These are phyloP conservation scores for Serrognathus titanus DNA, from an alignment of 2,888 invertebrate species.

Conservation along the genomic window DNA sequence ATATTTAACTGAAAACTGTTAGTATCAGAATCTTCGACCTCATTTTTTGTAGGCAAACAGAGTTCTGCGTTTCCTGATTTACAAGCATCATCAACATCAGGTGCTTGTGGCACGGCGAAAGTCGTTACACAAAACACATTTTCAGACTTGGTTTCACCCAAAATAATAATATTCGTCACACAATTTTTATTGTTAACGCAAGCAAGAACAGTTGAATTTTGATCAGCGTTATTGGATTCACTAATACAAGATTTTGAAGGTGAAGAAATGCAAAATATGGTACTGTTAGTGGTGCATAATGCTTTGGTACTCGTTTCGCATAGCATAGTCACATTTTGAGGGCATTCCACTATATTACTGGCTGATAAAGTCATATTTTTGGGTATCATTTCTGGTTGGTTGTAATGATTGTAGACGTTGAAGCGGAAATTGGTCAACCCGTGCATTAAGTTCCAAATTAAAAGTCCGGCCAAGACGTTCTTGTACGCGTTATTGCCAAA, in stretches of 20 bases:
- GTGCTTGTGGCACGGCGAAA: too few relatives aligned
- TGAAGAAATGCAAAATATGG: slow-evolving; percentile 39
- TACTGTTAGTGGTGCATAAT: slow-evolving; percentile 40
- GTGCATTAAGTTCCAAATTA: slow-evolving; percentile 38
- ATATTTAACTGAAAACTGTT: too few relatives aligned
- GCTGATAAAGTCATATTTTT: slow-evolving; percentile 38
- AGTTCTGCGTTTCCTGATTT: too few relatives aligned
- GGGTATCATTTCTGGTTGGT: slow-evolving; percentile 35
- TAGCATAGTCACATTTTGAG: slow-evolving; percentile 37
- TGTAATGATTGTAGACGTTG: slow-evolving; percentile 42
- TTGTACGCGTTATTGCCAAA: slow-evolving; percentile 36
- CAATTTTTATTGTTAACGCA: too few relatives aligned
- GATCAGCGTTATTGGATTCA: too few relatives aligned
- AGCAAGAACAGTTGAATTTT: too few relatives aligned
- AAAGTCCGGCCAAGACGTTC: slow-evolving; percentile 39
- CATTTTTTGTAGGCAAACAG: too few relatives aligned
- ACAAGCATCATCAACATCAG: too few relatives aligned
- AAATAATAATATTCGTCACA: too few relatives aligned
- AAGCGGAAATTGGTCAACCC: slow-evolving; percentile 35
- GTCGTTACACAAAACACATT: too few relatives aligned
- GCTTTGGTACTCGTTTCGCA: slow-evolving; percentile 39
- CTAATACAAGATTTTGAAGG: neutral
- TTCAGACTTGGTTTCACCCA: too few relatives aligned
- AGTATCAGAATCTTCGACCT: too few relatives aligned
- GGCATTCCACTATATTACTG: slow-evolving; percentile 38